Conservation (phyloP, 2,113 vertebrate species). For the Apeltes quadracus region DNA sequence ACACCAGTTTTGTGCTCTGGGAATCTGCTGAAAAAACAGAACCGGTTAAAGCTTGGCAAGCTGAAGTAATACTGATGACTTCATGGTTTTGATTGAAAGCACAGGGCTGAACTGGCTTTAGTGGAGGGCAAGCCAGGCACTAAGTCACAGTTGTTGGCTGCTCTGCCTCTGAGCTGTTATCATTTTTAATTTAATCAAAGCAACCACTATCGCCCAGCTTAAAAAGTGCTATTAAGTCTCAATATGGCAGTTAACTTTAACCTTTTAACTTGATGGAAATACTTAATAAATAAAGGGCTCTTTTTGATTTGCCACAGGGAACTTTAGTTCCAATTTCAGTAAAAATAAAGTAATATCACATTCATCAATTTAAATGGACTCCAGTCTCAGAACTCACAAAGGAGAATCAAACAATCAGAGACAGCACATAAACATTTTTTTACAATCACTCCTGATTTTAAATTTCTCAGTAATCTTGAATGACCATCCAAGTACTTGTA, state of each 20-base stretch:
- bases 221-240: background rate
- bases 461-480: background rate
- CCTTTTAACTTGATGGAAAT: no score
- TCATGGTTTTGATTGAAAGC: constrained; percentile 72
- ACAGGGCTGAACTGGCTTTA: constrained; percentile 65
- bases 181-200: constrained; percentile 50
- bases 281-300: background rate
- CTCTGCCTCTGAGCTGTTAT: constrained; percentile 14
- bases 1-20: constrained; percentile 71
- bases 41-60: constrained; percentile 60
- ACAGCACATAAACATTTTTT: background rate
- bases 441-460: background rate
- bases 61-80: constrained; percentile 79
- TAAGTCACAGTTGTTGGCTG: constrained; percentile 34
- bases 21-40: constrained; percentile 84
- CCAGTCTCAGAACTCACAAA: background rate
- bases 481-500: background rate
- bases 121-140: constrained; percentile 42
- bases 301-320: background rate
- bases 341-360: background rate
- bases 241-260: background rate
- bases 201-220: constrained; percentile 14
- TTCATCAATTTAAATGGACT: background rate
- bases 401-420: background rate
- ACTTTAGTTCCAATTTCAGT: background rate